Evolutionary conservation across 2,113 vertebrate genomes (phyloP).

Genomic region (Oceanodroma tethys): DNA sequence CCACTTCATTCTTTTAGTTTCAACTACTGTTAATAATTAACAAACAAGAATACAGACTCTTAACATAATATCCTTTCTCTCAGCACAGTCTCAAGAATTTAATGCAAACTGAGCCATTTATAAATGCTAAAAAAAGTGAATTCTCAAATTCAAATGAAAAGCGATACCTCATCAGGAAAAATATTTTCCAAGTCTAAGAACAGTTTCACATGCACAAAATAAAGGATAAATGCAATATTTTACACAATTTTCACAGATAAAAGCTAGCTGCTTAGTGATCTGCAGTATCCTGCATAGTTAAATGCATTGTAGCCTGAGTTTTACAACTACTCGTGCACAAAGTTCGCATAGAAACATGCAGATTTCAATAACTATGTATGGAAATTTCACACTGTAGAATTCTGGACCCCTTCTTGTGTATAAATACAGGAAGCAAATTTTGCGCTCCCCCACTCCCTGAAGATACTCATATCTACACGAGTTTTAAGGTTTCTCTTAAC

Average conservation of each 20-base stretch:
- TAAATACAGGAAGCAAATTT: background rate
- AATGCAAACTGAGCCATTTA: background rate
- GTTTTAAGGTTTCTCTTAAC: background rate
- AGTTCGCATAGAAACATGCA: background rate
- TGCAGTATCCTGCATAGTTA: background rate
- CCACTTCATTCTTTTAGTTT: background rate
- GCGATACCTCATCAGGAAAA: background rate
- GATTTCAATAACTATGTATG: background rate
- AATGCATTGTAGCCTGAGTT: background rate
- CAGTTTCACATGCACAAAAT: background rate
- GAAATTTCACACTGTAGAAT: background rate
- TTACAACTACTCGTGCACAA: background rate
- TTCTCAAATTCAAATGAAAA: background rate
- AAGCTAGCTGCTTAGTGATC: background rate
- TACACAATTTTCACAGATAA: background rate
- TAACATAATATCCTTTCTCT: background rate
- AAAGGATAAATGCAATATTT: background rate
- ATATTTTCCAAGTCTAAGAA: background rate
- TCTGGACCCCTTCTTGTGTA: background rate
- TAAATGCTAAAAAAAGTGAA: background rate
- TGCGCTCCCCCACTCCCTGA: accelerated
- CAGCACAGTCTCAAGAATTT: background rate
- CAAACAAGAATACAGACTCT: background rate
- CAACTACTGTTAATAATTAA: background rate
- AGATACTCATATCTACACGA: background rate